A percentile compares a stretch with the other conserved stretches of the same genome.
Evolutionary conservation across 2,113 vertebrate species (phyloP).

Genomic region (Gasterosteus aculeatus): DNA sequence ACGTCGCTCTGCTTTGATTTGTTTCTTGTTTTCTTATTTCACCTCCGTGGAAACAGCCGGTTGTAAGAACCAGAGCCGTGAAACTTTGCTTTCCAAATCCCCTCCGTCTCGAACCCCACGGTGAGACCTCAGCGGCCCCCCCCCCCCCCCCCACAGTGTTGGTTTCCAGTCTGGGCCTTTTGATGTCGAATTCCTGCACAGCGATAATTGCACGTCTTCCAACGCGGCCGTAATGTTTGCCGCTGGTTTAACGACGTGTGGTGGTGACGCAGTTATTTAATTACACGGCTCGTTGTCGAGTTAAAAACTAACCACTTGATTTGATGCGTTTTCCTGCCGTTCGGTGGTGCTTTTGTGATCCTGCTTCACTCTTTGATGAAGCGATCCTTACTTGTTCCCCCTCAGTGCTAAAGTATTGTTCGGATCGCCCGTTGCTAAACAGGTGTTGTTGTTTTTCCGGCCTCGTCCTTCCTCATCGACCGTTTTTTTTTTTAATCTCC

Average conservation of each 20-base stretch:
- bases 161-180: conserved; percentile 8
- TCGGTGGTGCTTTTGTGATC: not conserved
- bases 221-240: conserved; percentile 1
- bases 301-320: too few species aligned
- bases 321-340: too few species aligned
- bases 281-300: not conserved
- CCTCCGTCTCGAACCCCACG: not conserved
- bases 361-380: too few species aligned
- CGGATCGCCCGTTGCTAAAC: not conserved
- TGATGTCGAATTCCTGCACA: conserved; percentile 22
- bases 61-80: too few species aligned
- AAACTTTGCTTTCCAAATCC: too few species aligned
- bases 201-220: conserved; percentile 39
- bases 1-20: too few species aligned
- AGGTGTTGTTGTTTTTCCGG: not conserved
- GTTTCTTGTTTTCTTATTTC: too few species aligned
- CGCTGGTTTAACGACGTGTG: conserved; percentile 1
- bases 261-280: not conserved
- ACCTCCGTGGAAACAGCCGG: too few species aligned
- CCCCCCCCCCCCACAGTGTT: conserved; percentile 13
- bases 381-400: not conserved
- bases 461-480: too few species aligned
- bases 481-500: not conserved
- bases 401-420: not conserved
- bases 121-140: conserved; percentile 32